A percentile compares a stretch with the other conserved stretches of the same genome.
Conservation (phyloP, 2,888 invertebrate species). For the Dione vanillae region DNA sequence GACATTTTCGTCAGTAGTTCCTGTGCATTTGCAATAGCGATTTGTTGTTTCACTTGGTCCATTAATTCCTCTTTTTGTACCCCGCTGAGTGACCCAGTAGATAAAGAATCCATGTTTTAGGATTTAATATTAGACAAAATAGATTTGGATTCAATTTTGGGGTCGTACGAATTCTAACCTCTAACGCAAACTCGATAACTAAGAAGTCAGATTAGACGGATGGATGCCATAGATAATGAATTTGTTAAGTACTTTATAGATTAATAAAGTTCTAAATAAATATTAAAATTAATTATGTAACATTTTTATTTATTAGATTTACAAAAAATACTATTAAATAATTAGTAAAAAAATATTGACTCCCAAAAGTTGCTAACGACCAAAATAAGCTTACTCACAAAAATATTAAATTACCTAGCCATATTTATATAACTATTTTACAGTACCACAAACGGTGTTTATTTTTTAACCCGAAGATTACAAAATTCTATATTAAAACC, state of each 20-base stretch:
- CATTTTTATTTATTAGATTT: no score
- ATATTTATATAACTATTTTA: no score
- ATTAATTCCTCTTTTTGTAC: slow-evolving; percentile 94
- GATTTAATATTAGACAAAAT: slow-evolving; percentile 31
- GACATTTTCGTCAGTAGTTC: slow-evolving; percentile 98
- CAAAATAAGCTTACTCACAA: no score
- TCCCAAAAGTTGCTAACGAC: no score
- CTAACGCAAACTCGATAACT: slow-evolving; percentile 32
- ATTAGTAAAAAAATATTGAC: no score
- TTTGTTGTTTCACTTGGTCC: slow-evolving; percentile 97
- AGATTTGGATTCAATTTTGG: slow-evolving; percentile 38
- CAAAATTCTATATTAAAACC: no score
- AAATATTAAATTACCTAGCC: no score
- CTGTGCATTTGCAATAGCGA: slow-evolving; percentile 96
- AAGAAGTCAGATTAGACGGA: slow-evolving; percentile 12
- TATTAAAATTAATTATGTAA: background rate
- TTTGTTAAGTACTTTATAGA: background rate
- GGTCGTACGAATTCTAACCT: slow-evolving; percentile 58
- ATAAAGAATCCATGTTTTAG: slow-evolving; percentile 84
- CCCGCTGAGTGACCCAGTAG: slow-evolving; percentile 84
- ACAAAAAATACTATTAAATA: no score
- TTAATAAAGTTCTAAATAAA: background rate
- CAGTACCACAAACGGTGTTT: no score
- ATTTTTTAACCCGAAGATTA: no score
- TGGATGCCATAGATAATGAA: background rate